Evolutionary conservation across 2,888 invertebrate species (phyloP).

Genomic region (Cybosia mesomella): DNA sequence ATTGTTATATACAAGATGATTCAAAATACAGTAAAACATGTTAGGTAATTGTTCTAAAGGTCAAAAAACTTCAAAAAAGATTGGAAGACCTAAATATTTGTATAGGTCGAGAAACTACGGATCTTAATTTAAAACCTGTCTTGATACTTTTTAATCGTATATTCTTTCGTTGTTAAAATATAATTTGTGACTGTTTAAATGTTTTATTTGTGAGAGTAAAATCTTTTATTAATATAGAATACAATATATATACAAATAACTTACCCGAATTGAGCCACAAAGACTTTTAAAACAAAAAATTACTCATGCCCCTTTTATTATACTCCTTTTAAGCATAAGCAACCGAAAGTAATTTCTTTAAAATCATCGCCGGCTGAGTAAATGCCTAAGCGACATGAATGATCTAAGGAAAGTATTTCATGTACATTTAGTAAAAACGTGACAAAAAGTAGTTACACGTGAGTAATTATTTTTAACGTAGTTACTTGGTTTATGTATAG

Average conservation of each 20-base stretch:
- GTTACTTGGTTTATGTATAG: too few species aligned
- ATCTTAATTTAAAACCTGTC: conserved; percentile 31
- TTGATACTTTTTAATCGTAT: conserved; percentile 15
- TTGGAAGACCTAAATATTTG: conserved; percentile 24
- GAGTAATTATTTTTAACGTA: too few species aligned
- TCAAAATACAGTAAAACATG: background rate
- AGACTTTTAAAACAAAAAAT: background rate
- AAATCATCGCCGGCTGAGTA: too few species aligned
- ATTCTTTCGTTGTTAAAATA: conserved; percentile 38
- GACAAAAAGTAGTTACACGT: background rate
- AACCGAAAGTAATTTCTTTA: too few species aligned
- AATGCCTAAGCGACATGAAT: too few species aligned
- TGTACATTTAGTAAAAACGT: background rate
- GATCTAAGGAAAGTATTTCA: too few species aligned
- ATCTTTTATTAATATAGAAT: background rate
- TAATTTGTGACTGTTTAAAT: conserved; percentile 40
- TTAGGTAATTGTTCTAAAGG: conserved; percentile 15
- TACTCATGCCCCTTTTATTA: too few species aligned
- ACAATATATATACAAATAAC: too few species aligned
- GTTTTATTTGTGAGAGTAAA: too few species aligned
- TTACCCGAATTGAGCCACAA: background rate
- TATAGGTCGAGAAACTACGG: conserved; percentile 2
- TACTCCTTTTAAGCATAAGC: too few species aligned
- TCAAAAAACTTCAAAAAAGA: background rate
- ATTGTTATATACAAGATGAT: conserved; percentile 38